A percentile compares a stretch with the other conserved stretches of the same genome.
These are phyloP conservation scores for Drosophila niveifrons DNA, from an alignment of 2,888 invertebrate genomes.

Conservation along the genomic window DNA sequence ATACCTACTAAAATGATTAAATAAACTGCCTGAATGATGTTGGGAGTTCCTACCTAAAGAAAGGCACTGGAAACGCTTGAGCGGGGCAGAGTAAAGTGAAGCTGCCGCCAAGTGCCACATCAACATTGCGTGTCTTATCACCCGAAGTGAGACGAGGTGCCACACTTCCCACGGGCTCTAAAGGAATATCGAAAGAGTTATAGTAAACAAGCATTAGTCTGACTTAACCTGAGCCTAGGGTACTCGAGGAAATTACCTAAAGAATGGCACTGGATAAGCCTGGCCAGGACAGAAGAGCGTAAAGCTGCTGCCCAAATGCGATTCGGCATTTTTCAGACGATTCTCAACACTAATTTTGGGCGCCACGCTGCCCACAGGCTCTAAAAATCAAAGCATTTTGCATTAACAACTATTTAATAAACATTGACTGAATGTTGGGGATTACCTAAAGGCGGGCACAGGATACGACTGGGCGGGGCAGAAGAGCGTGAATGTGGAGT, in stretches of 20 bases:
- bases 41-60: constrained; percentile 87
- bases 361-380: constrained; percentile 87
- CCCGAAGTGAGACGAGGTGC: constrained; percentile 89
- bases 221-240: constrained; percentile 40
- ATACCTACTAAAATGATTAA: rapidly evolving
- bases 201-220: constrained; percentile 27
- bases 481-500: constrained; percentile 88
- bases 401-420: background rate
- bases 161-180: constrained; percentile 84
- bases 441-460: constrained; percentile 90
- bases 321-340: constrained; percentile 87
- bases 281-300: constrained; percentile 91
- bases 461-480: constrained; percentile 92
- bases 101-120: constrained; percentile 59
- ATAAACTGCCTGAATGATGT: constrained; percentile 51
- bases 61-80: constrained; percentile 89
- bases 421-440: constrained; percentile 59
- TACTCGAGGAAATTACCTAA: constrained; percentile 87
- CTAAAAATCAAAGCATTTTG: constrained; percentile 71
- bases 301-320: constrained; percentile 84
- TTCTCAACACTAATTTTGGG: constrained; percentile 87
- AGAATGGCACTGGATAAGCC: constrained; percentile 89
- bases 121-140: constrained; percentile 86
- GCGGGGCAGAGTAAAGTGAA: constrained; percentile 88
- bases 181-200: background rate